Percentiles rank a stretch among this genome's conserved stretches.
phyloP scores from a whole-genome alignment of 92 coral and sea anemone genomes.

The Diadumene lineata region DNA sequence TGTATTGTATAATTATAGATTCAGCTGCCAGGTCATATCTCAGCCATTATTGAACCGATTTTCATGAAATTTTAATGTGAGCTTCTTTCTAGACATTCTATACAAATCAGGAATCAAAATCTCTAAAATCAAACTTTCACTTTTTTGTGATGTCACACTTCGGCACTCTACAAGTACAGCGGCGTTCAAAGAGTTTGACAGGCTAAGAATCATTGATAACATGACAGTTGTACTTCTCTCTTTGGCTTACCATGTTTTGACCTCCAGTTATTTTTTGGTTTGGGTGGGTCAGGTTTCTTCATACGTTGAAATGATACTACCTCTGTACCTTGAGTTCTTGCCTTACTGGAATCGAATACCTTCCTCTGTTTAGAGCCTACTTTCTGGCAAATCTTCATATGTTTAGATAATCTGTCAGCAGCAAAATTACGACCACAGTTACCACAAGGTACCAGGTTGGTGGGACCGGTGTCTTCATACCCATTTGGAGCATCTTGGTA shows the following conservation, averaged over 20 bases:
- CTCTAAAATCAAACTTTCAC: no score
- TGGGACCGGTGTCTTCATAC: slow-evolving; percentile 21
- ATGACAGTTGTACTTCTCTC: no score
- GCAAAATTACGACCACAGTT: slow-evolving; percentile 96
- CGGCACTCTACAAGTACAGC: no score
- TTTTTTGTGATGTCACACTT: no score
- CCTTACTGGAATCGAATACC: slow-evolving; percentile 81
- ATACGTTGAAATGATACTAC: slow-evolving; percentile 64
- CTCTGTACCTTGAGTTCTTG: slow-evolving; percentile 90
- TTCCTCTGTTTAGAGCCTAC: slow-evolving; percentile 61
- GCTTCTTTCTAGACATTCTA: no score
- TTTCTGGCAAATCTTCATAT: slow-evolving; percentile 65
- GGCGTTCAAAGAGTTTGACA: no score
- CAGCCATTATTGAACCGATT: no score
- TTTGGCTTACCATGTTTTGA: slow-evolving; percentile 93
- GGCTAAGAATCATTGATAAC: no score
- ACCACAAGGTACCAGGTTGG: slow-evolving; percentile 66
- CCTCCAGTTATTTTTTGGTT: slow-evolving; percentile 85
- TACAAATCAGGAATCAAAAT: no score
- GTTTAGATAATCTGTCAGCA: slow-evolving; percentile 79
- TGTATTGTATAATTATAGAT: no score
- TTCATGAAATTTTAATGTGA: no score
- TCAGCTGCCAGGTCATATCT: no score
- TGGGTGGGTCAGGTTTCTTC: slow-evolving; percentile 61
- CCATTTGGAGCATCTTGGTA: slow-evolving; percentile 24